Evolutionary conservation across 2,113 vertebrate species (phyloP), one percentile per base, ranked within the genome.

Genomic region (Periophthalmodon schlosseri): DNA sequence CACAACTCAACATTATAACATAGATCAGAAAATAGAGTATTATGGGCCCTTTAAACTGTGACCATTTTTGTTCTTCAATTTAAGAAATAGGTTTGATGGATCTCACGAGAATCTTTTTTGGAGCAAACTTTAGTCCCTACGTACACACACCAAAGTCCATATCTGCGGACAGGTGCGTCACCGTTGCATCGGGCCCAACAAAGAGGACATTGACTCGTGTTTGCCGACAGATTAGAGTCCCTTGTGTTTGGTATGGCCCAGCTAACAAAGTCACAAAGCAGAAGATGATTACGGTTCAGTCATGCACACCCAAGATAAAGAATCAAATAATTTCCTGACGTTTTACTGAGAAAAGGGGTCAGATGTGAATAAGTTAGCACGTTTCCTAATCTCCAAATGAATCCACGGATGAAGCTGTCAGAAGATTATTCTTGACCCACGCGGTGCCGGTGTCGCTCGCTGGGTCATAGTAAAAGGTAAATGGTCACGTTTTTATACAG

Each of bases 161-260:
- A 47, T 73, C 39, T 49, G 54, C 2, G 9, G 6, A 47, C 54
- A 74, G 47, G 72, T 10, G 16, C 20, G 20, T 82, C 20, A 74
- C 50, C 1, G 21, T 47, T 6, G 52, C n/a, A 10, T 10, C 20
- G 57, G 23, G 52, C 24, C 2, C 0, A 0, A 83, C 73, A 83
- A 78, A 66, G 63, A 68, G 21, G 44, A 34, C 12, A 58, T 68
- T 75, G 39, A 79, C 5, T 46, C 12, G 1, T 64, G 23, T 80
- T 73, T 73, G 28, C 63, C 72, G 10, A 61, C 0, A 4, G 39
- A 39, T 69, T 66, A 72, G 15, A 72, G 68, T 23, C 3, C 44
- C 11, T 7, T 20, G 12, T 23, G 23, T 50, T 44, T 57, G 60
- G 58, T 57, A 11, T 74, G 52, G 61, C 28, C 24, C 60, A 8